These are phyloP conservation scores for Raja brachyura DNA, from an alignment of 2,113 vertebrate species.

Conservation along the genomic window DNA sequence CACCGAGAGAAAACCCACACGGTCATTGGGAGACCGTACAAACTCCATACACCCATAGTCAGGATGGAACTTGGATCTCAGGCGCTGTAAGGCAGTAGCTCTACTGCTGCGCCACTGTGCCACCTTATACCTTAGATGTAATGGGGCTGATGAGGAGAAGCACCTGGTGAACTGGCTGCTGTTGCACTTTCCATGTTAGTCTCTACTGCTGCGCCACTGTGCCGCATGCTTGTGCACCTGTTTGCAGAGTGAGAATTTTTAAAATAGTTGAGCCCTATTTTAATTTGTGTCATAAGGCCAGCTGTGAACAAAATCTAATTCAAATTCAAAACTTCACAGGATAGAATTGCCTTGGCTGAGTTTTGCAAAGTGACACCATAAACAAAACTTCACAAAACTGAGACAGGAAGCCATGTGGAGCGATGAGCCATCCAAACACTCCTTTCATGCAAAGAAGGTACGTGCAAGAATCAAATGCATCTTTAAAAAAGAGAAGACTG, in stretches of 20 bases:
- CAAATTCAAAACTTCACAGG: background rate
- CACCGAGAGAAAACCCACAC: too few species aligned
- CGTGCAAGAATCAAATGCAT: slow-evolving; percentile 1
- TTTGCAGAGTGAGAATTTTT: background rate
- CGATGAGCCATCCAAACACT: slow-evolving; percentile 2
- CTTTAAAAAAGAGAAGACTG: background rate
- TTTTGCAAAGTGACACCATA: slow-evolving; percentile 24
- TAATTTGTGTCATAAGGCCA: background rate
- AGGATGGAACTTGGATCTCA: too few species aligned
- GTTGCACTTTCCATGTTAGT: too few species aligned
- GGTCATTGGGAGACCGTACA: too few species aligned
- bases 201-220: too few species aligned
- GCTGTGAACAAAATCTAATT: background rate
- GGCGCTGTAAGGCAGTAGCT: too few species aligned
- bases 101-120: too few species aligned
- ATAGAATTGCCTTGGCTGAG: background rate
- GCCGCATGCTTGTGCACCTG: background rate
- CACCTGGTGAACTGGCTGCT: too few species aligned
- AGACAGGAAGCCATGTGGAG: slow-evolving; percentile 29
- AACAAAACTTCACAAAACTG: slow-evolving; percentile 29
- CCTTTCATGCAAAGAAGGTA: background rate
- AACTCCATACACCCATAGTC: too few species aligned
- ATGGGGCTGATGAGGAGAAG: too few species aligned
- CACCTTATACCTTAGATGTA: too few species aligned
- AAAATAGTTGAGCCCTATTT: background rate